Base-by-base conservation (phyloP, 2,113 vertebrate species). In the Chionis minor region DNA sequence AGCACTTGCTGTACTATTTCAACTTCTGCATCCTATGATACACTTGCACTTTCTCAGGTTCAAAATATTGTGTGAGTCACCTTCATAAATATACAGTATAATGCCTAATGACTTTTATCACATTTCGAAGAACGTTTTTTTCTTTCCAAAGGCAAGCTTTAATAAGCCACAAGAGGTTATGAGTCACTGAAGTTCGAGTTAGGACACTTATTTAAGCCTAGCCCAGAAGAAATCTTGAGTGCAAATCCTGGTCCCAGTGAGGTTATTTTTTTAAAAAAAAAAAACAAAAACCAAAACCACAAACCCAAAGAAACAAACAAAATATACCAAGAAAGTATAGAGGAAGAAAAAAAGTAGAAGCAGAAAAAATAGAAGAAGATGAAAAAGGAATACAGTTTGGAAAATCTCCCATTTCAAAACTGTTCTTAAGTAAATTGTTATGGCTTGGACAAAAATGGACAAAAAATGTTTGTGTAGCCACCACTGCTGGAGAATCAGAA, bases 281-380 rank as follows among this genome's bases (percentile, higher is more conserved):
- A 14, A 27, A 47, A 6, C 14, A 47, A 61, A 44, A 56, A 58
- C 52, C 52, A 18, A 40, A 27, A n/a, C 14, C 27, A 26, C 27
- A 51, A 30, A 38, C 22, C 13, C 3, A 14, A 40, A 38, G 26
- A 62, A 62, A 18, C 14, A n/a, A 15, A 15, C 11, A 9, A 11
- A 13, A 27, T 27, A 18, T 2, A 14, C 5, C 27, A 42, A 40
- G 30, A 30, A 16, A 1, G 2, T 49, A 2, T 2, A 44, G 6
- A 51, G 44, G 3, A 82, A 65, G 2, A 52, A 40, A 42, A 82
- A 0, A 52, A 81, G 15, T 16, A 71, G 15, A 63, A 65, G 7
- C 9, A 44, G 3, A 3, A 8, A 6, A 5, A 28, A 15, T 4
- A 70, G 22, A 45, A 32, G 4, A 54, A 24, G 6, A 30, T 6